Conservation (phyloP, 2,888 invertebrate genomes). For the Chydorus sphaericus region DNA sequence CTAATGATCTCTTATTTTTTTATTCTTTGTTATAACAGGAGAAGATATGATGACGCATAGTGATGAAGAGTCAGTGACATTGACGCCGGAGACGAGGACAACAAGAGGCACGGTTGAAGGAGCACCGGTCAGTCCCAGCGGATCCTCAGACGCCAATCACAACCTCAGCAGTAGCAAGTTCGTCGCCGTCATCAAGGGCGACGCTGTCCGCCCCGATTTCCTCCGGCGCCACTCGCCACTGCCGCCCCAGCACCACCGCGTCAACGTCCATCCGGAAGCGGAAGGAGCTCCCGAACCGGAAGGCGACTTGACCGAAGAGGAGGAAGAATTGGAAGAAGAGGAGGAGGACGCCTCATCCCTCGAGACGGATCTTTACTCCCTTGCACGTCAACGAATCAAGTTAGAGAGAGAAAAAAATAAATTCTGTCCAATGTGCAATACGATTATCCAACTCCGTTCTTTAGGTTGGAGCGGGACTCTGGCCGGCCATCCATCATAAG, state of each 20-base stretch:
- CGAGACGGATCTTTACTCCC: background rate
- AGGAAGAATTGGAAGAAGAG: constrained; percentile 1
- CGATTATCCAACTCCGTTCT: background rate
- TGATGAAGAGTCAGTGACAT: background rate
- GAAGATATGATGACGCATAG: constrained; percentile 1
- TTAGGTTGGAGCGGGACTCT: background rate
- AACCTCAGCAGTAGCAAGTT: background rate
- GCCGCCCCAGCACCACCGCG: background rate
- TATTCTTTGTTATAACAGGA: background rate
- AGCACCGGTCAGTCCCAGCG: constrained; percentile 3
- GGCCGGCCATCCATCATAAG: background rate
- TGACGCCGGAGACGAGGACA: background rate
- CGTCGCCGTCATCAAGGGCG: background rate
- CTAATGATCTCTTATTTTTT: too few relatives aligned
- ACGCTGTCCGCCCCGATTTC: constrained; percentile 2
- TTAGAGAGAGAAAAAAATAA: too few relatives aligned
- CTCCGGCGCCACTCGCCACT: too few relatives aligned
- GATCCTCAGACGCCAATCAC: constrained; percentile 14
- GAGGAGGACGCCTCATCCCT: constrained; percentile 1
- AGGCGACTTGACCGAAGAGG: background rate
- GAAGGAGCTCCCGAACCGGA: constrained; percentile 2
- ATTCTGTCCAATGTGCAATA: too few relatives aligned
- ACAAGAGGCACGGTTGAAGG: background rate
- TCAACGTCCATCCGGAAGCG: background rate
- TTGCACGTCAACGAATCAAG: constrained; percentile 3